These are phyloP conservation scores for Geodia barretti DNA, from an alignment of 37 sponge, comb jelly and placozoan genomes.

Conservation along the genomic window DNA sequence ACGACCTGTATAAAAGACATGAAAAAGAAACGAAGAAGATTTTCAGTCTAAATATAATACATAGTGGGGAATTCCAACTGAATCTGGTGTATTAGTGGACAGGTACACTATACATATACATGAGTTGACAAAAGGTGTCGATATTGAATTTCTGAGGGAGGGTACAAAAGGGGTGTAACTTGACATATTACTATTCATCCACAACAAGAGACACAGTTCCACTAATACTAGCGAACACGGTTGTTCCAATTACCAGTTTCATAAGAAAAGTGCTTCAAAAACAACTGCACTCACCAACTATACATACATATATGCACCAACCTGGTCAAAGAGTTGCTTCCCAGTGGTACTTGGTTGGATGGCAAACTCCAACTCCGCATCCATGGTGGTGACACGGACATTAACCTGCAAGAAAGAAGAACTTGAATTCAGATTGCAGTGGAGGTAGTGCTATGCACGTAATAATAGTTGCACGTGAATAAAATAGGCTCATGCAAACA, in stretches of 20 bases:
- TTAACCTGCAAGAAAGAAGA: constrained; percentile 47
- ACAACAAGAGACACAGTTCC: not conserved
- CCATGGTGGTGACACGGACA: constrained; percentile 96
- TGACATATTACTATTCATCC: not conserved
- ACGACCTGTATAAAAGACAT: constrained; percentile 91
- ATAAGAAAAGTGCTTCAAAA: not conserved
- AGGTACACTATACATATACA: not conserved
- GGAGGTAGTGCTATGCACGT: too few species aligned
- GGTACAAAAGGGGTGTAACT: constrained; percentile 1
- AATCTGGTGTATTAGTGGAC: not conserved
- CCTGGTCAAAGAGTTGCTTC: constrained; percentile 99
- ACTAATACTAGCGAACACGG: not conserved
- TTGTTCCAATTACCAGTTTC: too few species aligned
- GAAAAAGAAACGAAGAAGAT: too few species aligned
- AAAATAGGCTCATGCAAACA: too few species aligned
- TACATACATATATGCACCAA: constrained; percentile 20
- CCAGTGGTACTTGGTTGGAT: constrained; percentile 98
- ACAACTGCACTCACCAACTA: not conserved
- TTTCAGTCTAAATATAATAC: too few species aligned
- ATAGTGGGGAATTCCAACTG: too few species aligned
- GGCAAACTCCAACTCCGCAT: constrained; percentile 99
- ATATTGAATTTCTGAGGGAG: not conserved
- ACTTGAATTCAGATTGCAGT: too few species aligned
- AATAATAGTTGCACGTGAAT: too few species aligned
- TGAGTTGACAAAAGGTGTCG: not conserved